phyloP scores from a whole-genome alignment of 1,140 invertebrate species.

The Acromyrmex heyeri region DNA sequence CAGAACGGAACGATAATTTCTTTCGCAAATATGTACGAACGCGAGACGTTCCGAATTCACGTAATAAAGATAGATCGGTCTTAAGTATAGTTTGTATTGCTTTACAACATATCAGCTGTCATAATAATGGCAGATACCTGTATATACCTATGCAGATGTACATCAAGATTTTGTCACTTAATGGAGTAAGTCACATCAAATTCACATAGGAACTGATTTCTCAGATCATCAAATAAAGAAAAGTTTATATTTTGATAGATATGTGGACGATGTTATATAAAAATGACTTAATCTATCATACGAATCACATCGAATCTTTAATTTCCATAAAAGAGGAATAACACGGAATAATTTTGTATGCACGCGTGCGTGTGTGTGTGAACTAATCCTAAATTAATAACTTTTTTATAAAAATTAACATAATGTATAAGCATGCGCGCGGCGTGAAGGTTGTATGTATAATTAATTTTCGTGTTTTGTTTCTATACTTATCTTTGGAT shows the following conservation, averaged over 20 bases:
- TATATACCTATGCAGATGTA: too few relatives aligned
- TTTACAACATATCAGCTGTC: conserved; percentile 11
- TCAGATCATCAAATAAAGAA: not conserved
- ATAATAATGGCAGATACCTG: not conserved
- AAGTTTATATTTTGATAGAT: conserved; percentile 12
- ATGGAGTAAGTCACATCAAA: conserved; percentile 32
- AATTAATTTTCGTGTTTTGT: conserved; percentile 8
- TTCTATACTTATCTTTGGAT: not conserved
- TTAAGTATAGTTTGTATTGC: not conserved
- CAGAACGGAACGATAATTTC: not conserved
- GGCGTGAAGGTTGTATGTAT: not conserved
- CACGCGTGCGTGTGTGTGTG: too few relatives aligned
- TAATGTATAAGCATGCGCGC: not conserved
- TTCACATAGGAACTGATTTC: conserved; percentile 16
- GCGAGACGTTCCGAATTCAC: not conserved
- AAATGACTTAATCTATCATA: conserved; percentile 10
- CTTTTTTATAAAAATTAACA: not conserved
- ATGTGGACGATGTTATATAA: not conserved
- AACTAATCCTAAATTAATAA: not conserved
- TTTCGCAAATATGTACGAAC: not conserved
- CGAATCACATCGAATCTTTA: not conserved
- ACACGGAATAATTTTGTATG: not conserved
- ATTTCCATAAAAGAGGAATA: not conserved
- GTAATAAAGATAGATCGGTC: not conserved
- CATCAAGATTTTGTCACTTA: not conserved